A percentile compares a stretch with the other conserved stretches of the same genome.
These are phyloP conservation scores for Tetragnatha montana DNA, from an alignment of 2,888 invertebrate species.

Conservation along the genomic window DNA sequence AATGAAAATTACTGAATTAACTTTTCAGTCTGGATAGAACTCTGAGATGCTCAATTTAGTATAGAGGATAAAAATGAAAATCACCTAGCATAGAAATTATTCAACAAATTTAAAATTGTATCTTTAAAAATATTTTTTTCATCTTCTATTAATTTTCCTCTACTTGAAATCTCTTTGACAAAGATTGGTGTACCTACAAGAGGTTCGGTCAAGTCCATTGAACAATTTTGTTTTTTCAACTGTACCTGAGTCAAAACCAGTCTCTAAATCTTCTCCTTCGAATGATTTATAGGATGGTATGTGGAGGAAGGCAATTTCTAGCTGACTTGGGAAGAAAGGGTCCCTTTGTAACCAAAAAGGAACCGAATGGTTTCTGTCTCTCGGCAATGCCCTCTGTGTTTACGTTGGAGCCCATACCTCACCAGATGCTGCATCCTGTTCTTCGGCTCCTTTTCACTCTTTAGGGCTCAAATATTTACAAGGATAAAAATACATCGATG, in stretches of 20 bases:
- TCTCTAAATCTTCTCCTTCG: not conserved
- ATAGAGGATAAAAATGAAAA: too few species aligned
- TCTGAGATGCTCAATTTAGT: too few species aligned
- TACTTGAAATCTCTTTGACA: too few species aligned
- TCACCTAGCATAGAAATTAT: too few species aligned
- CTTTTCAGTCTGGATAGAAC: too few species aligned
- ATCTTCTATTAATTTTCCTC: too few species aligned
- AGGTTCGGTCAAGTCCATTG: not conserved
- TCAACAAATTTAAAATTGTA: too few species aligned
- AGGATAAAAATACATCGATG: slow-evolving; percentile 14
- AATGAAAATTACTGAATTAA: too few species aligned
- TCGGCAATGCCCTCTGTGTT: slow-evolving; percentile 50
- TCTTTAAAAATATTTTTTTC: too few species aligned
- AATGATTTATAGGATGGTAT: not conserved
- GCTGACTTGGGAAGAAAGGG: slow-evolving; percentile 8
- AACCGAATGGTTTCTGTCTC: slow-evolving; percentile 62
- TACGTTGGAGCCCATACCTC: slow-evolving; percentile 51
- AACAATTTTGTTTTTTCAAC: not conserved
- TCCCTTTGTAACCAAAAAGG: slow-evolving; percentile 27
- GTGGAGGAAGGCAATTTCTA: slow-evolving; percentile 1
- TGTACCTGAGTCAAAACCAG: not conserved
- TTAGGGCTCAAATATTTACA: slow-evolving; percentile 18
- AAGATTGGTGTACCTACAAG: too few species aligned
- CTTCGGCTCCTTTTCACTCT: not conserved
- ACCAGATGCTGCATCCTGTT: slow-evolving; percentile 57